A percentile compares a stretch with the other conserved stretches of the same genome.
Conservation (phyloP, 1,140 invertebrate species). For the Diprion similis region DNA sequence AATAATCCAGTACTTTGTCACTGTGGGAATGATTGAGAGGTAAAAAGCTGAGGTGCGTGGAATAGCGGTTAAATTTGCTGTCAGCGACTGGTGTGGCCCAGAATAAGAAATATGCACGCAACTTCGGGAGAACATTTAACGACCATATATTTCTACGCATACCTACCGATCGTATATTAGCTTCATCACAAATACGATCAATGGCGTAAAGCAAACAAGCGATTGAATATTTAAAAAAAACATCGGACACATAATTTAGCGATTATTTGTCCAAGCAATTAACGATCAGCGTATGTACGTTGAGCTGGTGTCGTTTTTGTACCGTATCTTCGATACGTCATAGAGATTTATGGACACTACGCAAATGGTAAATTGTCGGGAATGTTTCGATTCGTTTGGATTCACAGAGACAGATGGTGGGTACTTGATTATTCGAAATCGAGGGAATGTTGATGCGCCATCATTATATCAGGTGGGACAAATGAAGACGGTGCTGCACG, state of each 20-base stretch:
- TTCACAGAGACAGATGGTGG: neutral
- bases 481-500: neutral
- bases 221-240: neutral
- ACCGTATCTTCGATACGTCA: constrained; percentile 36
- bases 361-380: constrained; percentile 43
- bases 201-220: neutral
- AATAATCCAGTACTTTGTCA: neutral
- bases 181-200: neutral
- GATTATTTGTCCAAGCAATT: constrained; percentile 35
- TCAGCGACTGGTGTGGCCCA: no score
- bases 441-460: neutral
- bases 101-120: no score
- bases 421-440: no score
- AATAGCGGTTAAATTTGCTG: no score
- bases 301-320: constrained; percentile 36
- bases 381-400: constrained; percentile 27
- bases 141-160: no score
- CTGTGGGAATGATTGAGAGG: no score
- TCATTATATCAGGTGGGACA: neutral
- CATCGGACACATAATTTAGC: constrained; percentile 18
- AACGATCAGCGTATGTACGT: constrained; percentile 32
- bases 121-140: no score
- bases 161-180: neutral
- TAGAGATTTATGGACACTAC: constrained; percentile 40
- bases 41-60: no score